phyloP scores from a whole-genome alignment of 92 coral and sea anemone species.

The Scolanthus callimorphus region DNA sequence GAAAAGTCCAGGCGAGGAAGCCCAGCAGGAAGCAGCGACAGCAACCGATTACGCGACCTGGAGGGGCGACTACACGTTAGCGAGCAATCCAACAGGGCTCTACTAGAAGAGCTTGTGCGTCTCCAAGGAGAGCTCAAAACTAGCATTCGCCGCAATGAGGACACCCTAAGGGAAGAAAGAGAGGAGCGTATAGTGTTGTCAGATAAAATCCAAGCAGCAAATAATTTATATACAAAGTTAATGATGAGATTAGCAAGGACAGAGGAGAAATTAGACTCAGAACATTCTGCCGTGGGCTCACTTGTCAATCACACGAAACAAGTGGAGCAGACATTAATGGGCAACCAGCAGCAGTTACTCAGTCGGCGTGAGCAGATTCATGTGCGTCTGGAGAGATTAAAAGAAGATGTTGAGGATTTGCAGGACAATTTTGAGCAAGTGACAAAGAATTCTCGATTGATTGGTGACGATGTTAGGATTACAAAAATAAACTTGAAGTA shows the following conservation, averaged over 20 bases:
- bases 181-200: constrained; percentile 81
- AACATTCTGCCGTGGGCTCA: constrained; percentile 80
- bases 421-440: constrained; percentile 81
- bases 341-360: constrained; percentile 84
- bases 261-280: constrained; percentile 90
- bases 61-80: constrained; percentile 83
- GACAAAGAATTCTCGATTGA: constrained; percentile 77
- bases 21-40: constrained; percentile 37
- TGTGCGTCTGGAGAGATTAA: constrained; percentile 71
- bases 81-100: constrained; percentile 94
- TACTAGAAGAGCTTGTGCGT: constrained; percentile 87
- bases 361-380: constrained; percentile 89
- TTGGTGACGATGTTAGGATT: constrained; percentile 81
- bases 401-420: constrained; percentile 86
- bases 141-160: constrained; percentile 84
- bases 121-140: constrained; percentile 91
- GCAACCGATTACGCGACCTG: constrained; percentile 60
- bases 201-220: constrained; percentile 88
- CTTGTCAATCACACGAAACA: constrained; percentile 93
- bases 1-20: constrained; percentile 36
- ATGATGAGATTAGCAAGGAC: constrained; percentile 91
- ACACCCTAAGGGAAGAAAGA: constrained; percentile 76
- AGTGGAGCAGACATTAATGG: constrained; percentile 95
- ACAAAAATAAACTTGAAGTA: constrained; percentile 84
- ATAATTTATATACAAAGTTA: constrained; percentile 82